A percentile compares a stretch with the other conserved stretches of the same genome.
phyloP scores from a whole-genome alignment of 2,797 vertebrate species.

The Nannoperca obscura region DNA sequence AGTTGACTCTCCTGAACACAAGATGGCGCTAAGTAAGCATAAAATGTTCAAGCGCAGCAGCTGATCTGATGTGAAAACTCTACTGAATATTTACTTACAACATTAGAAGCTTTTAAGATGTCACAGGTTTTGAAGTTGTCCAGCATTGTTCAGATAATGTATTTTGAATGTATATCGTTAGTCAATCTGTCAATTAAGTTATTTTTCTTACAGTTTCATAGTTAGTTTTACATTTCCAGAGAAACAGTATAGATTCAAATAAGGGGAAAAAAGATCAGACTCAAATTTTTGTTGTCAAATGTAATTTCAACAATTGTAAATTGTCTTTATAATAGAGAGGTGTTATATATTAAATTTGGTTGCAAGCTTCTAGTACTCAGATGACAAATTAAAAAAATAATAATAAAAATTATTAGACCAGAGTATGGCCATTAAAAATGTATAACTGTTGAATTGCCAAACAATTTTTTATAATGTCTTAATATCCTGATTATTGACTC shows the following conservation, averaged over 20 bases:
- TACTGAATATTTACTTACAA: background rate
- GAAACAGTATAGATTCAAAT: background rate
- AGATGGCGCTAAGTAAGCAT: constrained; percentile 70
- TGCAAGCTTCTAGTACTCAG: background rate
- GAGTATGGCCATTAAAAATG: background rate
- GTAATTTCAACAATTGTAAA: no score
- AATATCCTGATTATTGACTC: background rate
- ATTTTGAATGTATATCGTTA: background rate
- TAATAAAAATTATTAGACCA: background rate
- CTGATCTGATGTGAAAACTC: background rate
- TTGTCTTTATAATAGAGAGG: background rate
- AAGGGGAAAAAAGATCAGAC: no score
- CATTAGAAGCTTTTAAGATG: background rate
- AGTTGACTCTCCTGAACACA: constrained; percentile 59
- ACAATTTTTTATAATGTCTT: background rate
- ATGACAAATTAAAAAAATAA: background rate
- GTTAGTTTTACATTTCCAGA: background rate
- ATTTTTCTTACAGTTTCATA: background rate
- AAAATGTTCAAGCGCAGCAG: constrained; percentile 32
- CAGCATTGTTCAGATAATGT: background rate
- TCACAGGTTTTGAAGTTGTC: background rate
- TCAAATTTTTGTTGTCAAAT: background rate
- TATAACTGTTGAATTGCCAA: background rate
- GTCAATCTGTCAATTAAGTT: background rate
- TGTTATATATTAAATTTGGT: background rate